phyloP scores from a whole-genome alignment of 2,113 vertebrate species.

The Ageneiosus marmoratus region DNA sequence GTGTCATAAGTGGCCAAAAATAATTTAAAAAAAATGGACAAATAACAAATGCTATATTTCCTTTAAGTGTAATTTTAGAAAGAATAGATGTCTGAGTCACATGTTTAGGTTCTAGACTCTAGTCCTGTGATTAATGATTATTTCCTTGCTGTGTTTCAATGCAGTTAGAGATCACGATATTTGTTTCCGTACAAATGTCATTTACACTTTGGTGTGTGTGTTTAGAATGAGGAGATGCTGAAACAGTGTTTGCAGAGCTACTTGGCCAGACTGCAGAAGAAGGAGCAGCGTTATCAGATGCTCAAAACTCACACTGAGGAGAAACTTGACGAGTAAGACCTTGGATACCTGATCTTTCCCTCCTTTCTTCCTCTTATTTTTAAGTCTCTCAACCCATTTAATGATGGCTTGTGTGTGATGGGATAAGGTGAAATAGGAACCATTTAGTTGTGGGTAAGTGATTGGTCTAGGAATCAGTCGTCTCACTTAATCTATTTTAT shows the following conservation, averaged over 20 bases:
- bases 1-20: neutral
- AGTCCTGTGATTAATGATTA: neutral
- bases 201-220: neutral
- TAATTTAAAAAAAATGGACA: neutral
- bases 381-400: neutral
- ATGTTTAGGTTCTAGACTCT: neutral
- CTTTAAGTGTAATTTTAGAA: too few relatives aligned
- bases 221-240: slow-evolving; percentile 86
- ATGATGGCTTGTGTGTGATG: neutral
- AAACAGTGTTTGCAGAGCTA: slow-evolving; percentile 86
- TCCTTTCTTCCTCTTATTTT: neutral
- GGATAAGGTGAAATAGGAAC: neutral
- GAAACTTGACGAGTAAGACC: slow-evolving; percentile 81
- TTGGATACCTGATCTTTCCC: neutral
- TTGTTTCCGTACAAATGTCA: neutral
- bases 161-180: too few relatives aligned
- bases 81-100: neutral
- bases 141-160: neutral
- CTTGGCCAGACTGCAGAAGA: slow-evolving; percentile 78
- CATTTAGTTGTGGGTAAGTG: neutral
- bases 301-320: slow-evolving; percentile 90
- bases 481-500: too few relatives aligned
- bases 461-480: neutral
- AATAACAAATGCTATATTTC: too few relatives aligned
- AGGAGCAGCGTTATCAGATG: slow-evolving; percentile 85